These are phyloP conservation scores for Zaprionus capensis DNA, from an alignment of 1,140 invertebrate genomes.

Conservation along the genomic window DNA sequence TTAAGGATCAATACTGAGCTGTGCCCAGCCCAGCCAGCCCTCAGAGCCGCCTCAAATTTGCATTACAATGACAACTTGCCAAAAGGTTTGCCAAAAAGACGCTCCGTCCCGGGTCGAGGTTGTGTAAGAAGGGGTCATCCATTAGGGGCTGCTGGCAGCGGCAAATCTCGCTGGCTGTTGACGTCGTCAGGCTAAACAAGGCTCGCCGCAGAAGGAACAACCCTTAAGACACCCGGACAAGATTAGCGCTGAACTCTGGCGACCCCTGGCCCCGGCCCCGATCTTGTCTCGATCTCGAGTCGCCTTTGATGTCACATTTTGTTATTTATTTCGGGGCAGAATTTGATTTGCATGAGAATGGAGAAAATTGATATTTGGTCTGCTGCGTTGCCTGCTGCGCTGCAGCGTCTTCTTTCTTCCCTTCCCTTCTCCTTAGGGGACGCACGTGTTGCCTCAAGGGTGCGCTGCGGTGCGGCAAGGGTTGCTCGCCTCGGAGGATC, in stretches of 20 bases:
- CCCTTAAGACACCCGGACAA: slow-evolving; percentile 59
- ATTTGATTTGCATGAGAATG: slow-evolving; percentile 82
- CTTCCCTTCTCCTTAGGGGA: slow-evolving; percentile 10
- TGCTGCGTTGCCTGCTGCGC: slow-evolving; percentile 58
- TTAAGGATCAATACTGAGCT: slow-evolving; percentile 79
- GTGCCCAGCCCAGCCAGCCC: slow-evolving; percentile 22
- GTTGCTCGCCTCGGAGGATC: slow-evolving; percentile 51
- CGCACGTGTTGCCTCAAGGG: slow-evolving; percentile 74
- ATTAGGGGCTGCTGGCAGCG: slow-evolving; percentile 64
- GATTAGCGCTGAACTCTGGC: slow-evolving; percentile 56
- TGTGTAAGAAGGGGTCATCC: slow-evolving; percentile 73
- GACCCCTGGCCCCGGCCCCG: slow-evolving; percentile 41
- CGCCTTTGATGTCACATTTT: slow-evolving; percentile 73
- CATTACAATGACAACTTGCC: slow-evolving; percentile 64
- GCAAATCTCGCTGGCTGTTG: slow-evolving; percentile 68
- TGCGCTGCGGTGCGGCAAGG: slow-evolving; percentile 45
- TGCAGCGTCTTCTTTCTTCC: slow-evolving; percentile 61
- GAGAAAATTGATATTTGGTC: slow-evolving; percentile 82
- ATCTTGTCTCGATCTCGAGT: slow-evolving; percentile 52
- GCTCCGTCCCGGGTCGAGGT: slow-evolving; percentile 34
- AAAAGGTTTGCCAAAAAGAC: slow-evolving; percentile 68
- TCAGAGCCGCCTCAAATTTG: slow-evolving; percentile 56
- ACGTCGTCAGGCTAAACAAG: slow-evolving; percentile 68
- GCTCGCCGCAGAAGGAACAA: slow-evolving; percentile 48
- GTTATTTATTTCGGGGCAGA: slow-evolving; percentile 80